These are phyloP conservation scores for Meganola albula DNA, from an alignment of 2,888 invertebrate species.

Conservation along the genomic window DNA sequence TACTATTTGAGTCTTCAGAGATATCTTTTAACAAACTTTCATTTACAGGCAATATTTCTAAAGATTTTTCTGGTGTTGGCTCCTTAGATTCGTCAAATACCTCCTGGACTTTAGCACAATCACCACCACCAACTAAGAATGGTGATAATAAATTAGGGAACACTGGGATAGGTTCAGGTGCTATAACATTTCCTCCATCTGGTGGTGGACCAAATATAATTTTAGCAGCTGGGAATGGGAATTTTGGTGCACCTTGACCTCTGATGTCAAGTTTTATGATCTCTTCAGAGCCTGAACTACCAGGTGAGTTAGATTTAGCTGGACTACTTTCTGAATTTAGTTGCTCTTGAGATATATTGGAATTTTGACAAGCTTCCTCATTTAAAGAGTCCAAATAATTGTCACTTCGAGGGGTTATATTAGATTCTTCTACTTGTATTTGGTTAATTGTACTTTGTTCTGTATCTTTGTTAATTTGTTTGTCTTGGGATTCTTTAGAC, in stretches of 20 bases:
- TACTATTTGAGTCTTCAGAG: slow-evolving; percentile 31
- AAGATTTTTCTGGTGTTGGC: slow-evolving; percentile 23
- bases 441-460: no score
- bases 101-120: slow-evolving; percentile 46
- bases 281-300: slow-evolving; percentile 63
- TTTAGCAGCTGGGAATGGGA: slow-evolving; percentile 51
- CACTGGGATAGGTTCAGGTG: slow-evolving; percentile 48
- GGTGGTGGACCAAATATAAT: slow-evolving; percentile 70
- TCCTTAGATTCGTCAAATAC: slow-evolving; percentile 37
- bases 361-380: slow-evolving; percentile 42
- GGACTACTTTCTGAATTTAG: slow-evolving; percentile 32
- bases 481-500: slow-evolving; percentile 43
- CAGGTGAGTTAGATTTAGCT: slow-evolving; percentile 33
- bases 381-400: slow-evolving; percentile 60
- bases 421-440: slow-evolving; percentile 30
- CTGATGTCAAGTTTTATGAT: slow-evolving; percentile 71
- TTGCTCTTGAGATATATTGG: slow-evolving; percentile 30
- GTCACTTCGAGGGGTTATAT: slow-evolving; percentile 49
- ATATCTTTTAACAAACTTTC: slow-evolving; percentile 35
- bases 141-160: slow-evolving; percentile 61
- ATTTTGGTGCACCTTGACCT: slow-evolving; percentile 59
- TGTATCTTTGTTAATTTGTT: slow-evolving; percentile 19
- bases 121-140: slow-evolving; percentile 53
- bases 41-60: slow-evolving; percentile 20
- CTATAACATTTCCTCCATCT: slow-evolving; percentile 51